Evolutionary conservation across 2,113 vertebrate species (phyloP).

Genomic region (Rallus limicola): DNA sequence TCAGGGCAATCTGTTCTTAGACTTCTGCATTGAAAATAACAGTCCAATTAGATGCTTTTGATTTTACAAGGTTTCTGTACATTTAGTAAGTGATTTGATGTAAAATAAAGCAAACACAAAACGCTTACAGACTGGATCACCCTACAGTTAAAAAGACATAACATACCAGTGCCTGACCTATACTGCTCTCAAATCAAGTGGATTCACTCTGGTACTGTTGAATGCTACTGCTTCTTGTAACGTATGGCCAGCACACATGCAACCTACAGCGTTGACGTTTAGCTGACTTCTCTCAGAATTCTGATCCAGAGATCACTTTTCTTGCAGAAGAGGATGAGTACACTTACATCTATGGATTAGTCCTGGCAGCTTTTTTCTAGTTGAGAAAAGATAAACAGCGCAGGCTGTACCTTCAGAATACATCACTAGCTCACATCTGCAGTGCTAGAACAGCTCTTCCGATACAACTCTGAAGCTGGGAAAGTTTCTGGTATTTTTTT

Average conservation of each 20-base stretch:
- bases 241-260: neutral
- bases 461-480: neutral
- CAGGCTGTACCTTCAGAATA: neutral
- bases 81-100: neutral
- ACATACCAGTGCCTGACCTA: neutral
- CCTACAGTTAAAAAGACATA: neutral
- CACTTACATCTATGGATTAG: neutral
- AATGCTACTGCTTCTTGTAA: neutral
- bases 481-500: neutral
- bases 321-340: neutral
- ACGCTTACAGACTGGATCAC: neutral
- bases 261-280: neutral
- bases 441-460: neutral
- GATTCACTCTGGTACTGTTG: neutral
- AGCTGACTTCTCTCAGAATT: neutral
- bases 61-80: neutral
- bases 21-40: neutral
- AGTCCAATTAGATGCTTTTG: neutral
- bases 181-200: neutral
- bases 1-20: neutral
- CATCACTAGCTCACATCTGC: neutral
- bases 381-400: neutral
- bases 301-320: neutral
- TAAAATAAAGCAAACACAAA: neutral
- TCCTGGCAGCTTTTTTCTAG: neutral